Base-by-base conservation (phyloP, 2,888 invertebrate genomes). In the Dryocosmus kuriphilus region DNA sequence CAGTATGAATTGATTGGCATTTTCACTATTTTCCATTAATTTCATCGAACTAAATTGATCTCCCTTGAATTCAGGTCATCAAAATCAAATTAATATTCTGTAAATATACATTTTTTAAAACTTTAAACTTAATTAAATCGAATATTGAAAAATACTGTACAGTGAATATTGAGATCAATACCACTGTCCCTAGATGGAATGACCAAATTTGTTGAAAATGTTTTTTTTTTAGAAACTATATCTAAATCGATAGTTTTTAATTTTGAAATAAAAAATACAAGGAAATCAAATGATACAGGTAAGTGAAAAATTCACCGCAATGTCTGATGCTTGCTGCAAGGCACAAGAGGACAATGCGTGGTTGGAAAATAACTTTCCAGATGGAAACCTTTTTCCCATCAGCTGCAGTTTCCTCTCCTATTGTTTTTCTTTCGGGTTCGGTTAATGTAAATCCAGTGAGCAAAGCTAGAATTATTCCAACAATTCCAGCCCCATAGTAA, bases 241-340 rank as follows among this genome's bases (percentile, higher is more conserved):
- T n/a, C n/a, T n/a, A 5, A 19, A 62, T 32, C 62, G 6, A 30
- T 62, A 0, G 1, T 19, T 62, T 30, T 62, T 19, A 62, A 30
- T 27, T 62, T 62, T 32, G n/a, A 14, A 65, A 22, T 65, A 65
- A 60, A 11, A 73, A 60, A 63, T 73, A 14, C 30, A 32, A 51
- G 19, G 7, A 74, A 55, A 19, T 19, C 38, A 60, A 24, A 75
- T 74, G 46, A 51, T n/a, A 51, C n/a, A n/a, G n/a, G n/a, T 51
- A n/a, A 51, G n/a, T 51, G n/a, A 51, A 51, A 51, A 51, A 61
- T 71, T 92, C 87, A 95, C 96, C 97, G 85, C 96, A 96, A 92
- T 97, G 97, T 85, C 97, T 94, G 85, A 97, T 95, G 60, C 97
- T 97, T 24, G 97, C 97, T n/a, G 97, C 97, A 1, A 97, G 90